Evolutionary conservation across 2,113 vertebrate species (phyloP), one percentile per base, ranked within the genome.

Genomic region (Propithecus coquereli): DNA sequence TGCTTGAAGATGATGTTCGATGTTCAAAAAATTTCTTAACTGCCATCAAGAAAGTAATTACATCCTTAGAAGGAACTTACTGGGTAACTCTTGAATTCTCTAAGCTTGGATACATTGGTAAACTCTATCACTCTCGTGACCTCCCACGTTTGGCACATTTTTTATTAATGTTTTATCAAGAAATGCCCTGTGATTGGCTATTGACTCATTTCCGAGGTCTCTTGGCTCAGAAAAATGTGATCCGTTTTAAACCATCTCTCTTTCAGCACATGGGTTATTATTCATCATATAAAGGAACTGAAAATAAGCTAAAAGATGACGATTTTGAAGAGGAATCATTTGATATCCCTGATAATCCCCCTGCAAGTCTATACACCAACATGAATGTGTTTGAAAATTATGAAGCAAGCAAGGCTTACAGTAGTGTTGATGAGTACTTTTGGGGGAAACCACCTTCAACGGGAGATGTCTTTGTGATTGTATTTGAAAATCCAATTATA

Each of bases 211-310:
- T 99, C 83, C 98, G 99, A 76, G 99, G 99, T 63, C 98, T 99
- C 4, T 96, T 99, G 97, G 99, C 99, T 92, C 99, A 99, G 98
- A 99, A 99, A 98, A 99, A 99, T 87, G 99, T 99, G 57, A 99
- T 99, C 54, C 99, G 99, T 91, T 99, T 99, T 98, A 99, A 99
- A 97, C 99, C 99, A 80, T 99, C 99, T n/a, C 98, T 99, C 80
- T 99, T 99, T 97, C 99, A 99, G 96, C 99, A 99, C 97, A 99
- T 99, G 99, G 99, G 99, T 87, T 99, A 99, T 98, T 99, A 99
- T 91, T 99, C 99, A 0, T 99, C 99, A 6, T 99, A 99, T 92
- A 99, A 99, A 97, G 99, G 99, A 47, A 99, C 99, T 0, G 99
- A 99, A 97, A 99, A 99, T 97, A 99, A 99, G 90, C 98, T 99